Evolutionary conservation across 2,113 vertebrate species (phyloP).

Genomic region (Elephas maximus): DNA sequence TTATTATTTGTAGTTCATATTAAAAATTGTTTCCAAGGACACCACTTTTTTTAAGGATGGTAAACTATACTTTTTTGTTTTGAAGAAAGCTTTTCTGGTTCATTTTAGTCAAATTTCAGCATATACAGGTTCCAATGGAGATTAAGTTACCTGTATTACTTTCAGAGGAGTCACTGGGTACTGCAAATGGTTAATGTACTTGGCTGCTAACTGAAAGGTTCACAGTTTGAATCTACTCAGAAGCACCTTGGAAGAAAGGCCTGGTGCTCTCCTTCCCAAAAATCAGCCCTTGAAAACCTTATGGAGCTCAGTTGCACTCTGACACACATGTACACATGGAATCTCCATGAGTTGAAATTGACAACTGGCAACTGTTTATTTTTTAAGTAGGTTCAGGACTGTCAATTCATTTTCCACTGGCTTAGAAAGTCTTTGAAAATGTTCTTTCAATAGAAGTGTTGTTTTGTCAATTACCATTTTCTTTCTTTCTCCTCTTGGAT

Average conservation of each 20-base stretch:
- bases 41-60: not conserved
- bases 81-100: constrained; percentile 24
- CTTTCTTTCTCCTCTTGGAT: not conserved
- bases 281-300: not conserved
- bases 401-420: not conserved
- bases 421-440: not conserved
- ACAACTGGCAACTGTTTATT: not conserved
- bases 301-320: not conserved
- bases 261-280: not conserved
- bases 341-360: too few species aligned
- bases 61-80: not conserved
- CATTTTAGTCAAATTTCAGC: not conserved
- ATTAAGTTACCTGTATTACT: not conserved
- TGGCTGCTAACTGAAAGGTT: not conserved
- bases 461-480: not conserved
- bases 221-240: not conserved
- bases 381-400: not conserved
- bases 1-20: constrained; percentile 23
- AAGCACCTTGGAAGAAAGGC: not conserved
- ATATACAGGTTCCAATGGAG: not conserved
- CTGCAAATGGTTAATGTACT: not conserved
- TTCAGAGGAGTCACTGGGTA: not conserved
- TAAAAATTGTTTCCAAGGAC: not conserved
- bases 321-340: not conserved
- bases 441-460: not conserved